phyloP scores from a whole-genome alignment of 2,888 invertebrate genomes.

The Xylota segnis region DNA sequence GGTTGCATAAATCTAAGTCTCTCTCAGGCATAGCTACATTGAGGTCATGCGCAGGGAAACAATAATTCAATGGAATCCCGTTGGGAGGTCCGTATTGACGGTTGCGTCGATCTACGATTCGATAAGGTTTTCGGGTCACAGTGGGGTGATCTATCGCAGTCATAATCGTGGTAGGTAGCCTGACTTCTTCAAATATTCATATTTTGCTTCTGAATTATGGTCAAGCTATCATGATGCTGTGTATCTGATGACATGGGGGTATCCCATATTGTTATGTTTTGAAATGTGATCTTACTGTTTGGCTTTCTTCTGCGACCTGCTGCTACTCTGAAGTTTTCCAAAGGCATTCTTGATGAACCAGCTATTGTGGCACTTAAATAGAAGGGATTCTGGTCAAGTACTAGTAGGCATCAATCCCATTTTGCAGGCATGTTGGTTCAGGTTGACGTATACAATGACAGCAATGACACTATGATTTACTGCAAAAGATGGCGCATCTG shows the following conservation, averaged over 20 bases:
- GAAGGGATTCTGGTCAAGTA: too few relatives aligned
- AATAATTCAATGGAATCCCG: conserved; percentile 14
- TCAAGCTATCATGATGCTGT: not conserved
- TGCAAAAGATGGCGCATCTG: too few relatives aligned
- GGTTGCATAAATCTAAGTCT: conserved; percentile 12
- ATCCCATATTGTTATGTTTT: too few relatives aligned
- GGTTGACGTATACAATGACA: too few relatives aligned
- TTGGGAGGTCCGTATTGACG: conserved; percentile 14
- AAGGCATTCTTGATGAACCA: too few relatives aligned
- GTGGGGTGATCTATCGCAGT: not conserved
- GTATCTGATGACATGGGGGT: not conserved
- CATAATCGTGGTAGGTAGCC: not conserved
- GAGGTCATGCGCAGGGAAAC: conserved; percentile 33
- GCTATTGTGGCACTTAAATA: too few relatives aligned
- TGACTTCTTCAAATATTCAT: conserved; percentile 1
- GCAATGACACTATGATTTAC: too few relatives aligned
- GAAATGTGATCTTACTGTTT: too few relatives aligned
- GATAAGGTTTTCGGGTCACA: conserved; percentile 8
- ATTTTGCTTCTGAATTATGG: conserved; percentile 7
- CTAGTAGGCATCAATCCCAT: too few relatives aligned
- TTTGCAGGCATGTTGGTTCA: too few relatives aligned
- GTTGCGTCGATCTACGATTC: conserved; percentile 13
- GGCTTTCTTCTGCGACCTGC: too few relatives aligned
- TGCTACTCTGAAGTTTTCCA: too few relatives aligned
- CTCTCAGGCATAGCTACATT: conserved; percentile 18